These are phyloP conservation scores for Dusona sp. DNA, from an alignment of 2,888 invertebrate species.

Conservation along the genomic window DNA sequence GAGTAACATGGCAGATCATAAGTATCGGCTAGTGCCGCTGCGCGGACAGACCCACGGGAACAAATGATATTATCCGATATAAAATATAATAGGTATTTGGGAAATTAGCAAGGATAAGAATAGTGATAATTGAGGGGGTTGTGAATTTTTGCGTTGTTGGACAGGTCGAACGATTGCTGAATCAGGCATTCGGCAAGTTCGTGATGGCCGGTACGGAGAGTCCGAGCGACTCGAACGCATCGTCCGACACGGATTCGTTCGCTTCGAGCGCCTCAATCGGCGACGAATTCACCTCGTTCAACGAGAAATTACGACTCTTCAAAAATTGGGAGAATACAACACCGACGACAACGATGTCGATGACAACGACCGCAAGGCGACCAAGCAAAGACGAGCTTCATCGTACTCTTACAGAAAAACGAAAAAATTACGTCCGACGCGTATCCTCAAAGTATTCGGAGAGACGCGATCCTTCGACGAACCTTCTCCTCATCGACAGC, in stretches of 20 bases:
- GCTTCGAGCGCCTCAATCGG: slow-evolving; percentile 83
- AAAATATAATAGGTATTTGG: background rate
- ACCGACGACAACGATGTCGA: background rate
- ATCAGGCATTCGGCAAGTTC: slow-evolving; percentile 79
- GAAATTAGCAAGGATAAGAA: background rate
- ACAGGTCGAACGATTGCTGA: slow-evolving; percentile 78
- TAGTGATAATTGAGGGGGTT: background rate
- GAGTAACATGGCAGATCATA: background rate
- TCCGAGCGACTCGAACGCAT: slow-evolving; percentile 74
- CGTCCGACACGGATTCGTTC: slow-evolving; percentile 84
- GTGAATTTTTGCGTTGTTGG: background rate
- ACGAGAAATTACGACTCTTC: slow-evolving; percentile 70
- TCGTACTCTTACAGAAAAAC: slow-evolving; percentile 87
- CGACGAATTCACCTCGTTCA: slow-evolving; percentile 74
- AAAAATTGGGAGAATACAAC: slow-evolving; percentile 68
- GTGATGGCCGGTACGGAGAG: slow-evolving; percentile 69
- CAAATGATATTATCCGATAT: background rate
- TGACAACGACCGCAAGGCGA: slow-evolving; percentile 49
- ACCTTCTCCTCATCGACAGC: slow-evolving; percentile 77
- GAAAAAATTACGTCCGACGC: slow-evolving; percentile 89
- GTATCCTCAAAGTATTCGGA: slow-evolving; percentile 87
- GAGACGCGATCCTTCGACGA: slow-evolving; percentile 69
- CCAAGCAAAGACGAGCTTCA: slow-evolving; percentile 85
- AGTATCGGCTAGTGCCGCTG: too few species aligned
- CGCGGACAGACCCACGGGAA: background rate